These are phyloP conservation scores for Apis dorsata DNA, from an alignment of 1,140 invertebrate species.

Conservation along the genomic window DNA sequence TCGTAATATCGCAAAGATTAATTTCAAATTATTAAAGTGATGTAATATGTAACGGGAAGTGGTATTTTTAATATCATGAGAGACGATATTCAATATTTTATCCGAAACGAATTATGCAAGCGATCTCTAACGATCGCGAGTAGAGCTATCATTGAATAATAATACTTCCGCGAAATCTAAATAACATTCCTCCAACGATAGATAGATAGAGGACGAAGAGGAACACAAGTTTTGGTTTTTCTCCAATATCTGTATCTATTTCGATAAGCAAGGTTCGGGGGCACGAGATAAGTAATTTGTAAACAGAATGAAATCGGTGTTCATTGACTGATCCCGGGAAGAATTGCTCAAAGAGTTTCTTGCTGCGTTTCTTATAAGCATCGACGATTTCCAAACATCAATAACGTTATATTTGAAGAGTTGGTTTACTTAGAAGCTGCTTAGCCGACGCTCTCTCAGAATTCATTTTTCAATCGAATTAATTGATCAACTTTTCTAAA, in stretches of 20 bases:
- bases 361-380: not conserved
- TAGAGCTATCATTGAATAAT: not conserved
- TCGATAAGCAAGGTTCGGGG: slow-evolving; percentile 1
- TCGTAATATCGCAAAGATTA: too few relatives aligned
- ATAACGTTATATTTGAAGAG: not conserved
- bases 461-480: too few relatives aligned
- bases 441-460: too few relatives aligned
- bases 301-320: not conserved
- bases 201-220: not conserved
- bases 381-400: not conserved
- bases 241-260: too few relatives aligned
- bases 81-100: too few relatives aligned
- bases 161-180: not conserved
- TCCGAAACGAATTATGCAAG: too few relatives aligned
- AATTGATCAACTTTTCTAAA: too few relatives aligned
- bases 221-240: too few relatives aligned
- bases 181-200: not conserved
- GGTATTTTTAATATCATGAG: too few relatives aligned
- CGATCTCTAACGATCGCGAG: not conserved
- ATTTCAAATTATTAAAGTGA: too few relatives aligned
- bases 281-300: not conserved
- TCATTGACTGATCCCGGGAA: not conserved
- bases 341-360: not conserved
- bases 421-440: too few relatives aligned
- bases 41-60: too few relatives aligned